Percentiles rank a stretch among this genome's conserved stretches.
Conservation (phyloP, 2,888 invertebrate species). For the Rhyacophila evoluta region DNA sequence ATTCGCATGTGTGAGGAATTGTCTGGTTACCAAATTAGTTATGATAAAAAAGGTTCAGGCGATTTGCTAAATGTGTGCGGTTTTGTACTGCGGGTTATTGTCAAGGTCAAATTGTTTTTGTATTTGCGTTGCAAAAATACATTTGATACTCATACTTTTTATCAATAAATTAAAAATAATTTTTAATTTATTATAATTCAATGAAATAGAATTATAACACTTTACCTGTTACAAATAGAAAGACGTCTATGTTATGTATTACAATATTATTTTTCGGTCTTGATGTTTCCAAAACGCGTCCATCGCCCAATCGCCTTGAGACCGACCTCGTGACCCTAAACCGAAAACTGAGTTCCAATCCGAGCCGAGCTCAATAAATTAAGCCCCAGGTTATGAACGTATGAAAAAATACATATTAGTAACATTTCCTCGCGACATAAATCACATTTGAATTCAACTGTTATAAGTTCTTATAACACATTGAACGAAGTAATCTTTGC, state of each 20-base stretch:
- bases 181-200: no score
- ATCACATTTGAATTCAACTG: slow-evolving; percentile 40
- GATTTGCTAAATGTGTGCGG: no score
- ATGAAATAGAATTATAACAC: background rate
- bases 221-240: background rate
- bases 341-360: slow-evolving; percentile 26
- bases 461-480: slow-evolving; percentile 31
- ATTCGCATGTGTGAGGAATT: no score
- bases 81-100: no score
- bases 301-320: slow-evolving; percentile 20
- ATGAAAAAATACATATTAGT: slow-evolving; percentile 36
- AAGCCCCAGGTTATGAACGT: slow-evolving; percentile 34
- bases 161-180: no score
- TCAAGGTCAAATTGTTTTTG: no score
- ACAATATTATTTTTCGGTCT: slow-evolving; percentile 8
- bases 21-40: no score
- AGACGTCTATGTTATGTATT: background rate
- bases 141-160: no score
- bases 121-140: no score
- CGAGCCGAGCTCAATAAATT: slow-evolving; percentile 39
- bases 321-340: slow-evolving; percentile 33
- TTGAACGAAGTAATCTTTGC: slow-evolving; percentile 13
- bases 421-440: slow-evolving; percentile 43
- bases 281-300: slow-evolving; percentile 10
- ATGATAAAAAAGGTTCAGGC: no score